phyloP scores from a whole-genome alignment of 2,113 vertebrate species.

The Dasyprocta punctata region DNA sequence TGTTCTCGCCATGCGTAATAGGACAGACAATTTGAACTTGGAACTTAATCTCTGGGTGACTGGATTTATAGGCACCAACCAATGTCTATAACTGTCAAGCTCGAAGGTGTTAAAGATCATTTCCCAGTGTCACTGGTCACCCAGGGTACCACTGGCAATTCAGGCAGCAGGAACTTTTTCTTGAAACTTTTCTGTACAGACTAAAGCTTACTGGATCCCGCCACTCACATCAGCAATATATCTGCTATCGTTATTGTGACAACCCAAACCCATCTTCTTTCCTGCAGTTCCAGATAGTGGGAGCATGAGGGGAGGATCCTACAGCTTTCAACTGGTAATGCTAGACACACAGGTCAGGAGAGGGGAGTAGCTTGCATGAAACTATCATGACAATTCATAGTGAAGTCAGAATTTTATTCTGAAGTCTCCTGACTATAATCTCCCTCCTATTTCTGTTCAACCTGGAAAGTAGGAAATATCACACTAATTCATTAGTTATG shows the following conservation, averaged over 20 bases:
- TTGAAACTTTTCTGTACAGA: background rate
- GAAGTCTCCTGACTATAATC: background rate
- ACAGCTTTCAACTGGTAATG: background rate
- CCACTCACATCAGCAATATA: background rate
- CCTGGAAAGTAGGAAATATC: background rate
- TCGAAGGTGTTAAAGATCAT: background rate
- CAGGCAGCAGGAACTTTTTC: background rate
- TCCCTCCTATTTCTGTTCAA: background rate
- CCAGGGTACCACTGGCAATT: background rate
- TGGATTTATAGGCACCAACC: background rate
- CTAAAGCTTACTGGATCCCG: background rate
- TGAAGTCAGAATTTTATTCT: background rate
- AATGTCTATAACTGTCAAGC: background rate
- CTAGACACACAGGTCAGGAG: background rate
- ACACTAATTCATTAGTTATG: background rate
- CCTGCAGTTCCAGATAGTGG: background rate
- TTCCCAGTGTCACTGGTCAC: background rate
- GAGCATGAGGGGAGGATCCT: background rate
- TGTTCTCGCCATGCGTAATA: background rate
- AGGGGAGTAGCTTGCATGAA: background rate
- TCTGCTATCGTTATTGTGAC: background rate
- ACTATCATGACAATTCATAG: background rate
- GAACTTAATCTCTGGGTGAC: background rate
- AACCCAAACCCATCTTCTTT: background rate
- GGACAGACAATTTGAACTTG: too few species aligned